Percentiles rank a stretch among this genome's conserved stretches.
Evolutionary conservation across 2,113 vertebrate genomes (phyloP).

Genomic region (Anolis sagrei): DNA sequence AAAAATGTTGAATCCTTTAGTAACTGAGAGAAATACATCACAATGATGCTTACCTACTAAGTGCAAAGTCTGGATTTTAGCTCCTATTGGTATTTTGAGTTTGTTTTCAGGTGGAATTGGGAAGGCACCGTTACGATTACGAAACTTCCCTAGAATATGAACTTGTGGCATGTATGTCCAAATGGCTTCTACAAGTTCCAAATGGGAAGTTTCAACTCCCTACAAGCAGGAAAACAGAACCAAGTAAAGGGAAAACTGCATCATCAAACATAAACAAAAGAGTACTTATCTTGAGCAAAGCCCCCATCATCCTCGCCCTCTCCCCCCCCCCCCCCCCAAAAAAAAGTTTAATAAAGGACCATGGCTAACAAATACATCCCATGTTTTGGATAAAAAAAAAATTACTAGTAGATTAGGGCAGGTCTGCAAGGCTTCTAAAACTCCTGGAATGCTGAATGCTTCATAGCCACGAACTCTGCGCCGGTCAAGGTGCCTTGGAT

Average conservation of each 20-base stretch:
- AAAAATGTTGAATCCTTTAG: conserved; percentile 33
- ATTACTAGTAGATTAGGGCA: conserved; percentile 96
- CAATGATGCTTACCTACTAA: conserved; percentile 88
- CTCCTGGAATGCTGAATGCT: conserved; percentile 97
- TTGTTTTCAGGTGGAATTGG: conserved; percentile 99
- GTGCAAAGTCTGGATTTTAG: conserved; percentile 98
- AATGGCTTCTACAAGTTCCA: conserved; percentile 97
- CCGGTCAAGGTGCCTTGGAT: conserved; percentile 94
- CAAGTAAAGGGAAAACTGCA: conserved; percentile 43
- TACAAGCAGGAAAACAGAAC: conserved; percentile 69
- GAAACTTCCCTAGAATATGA: conserved; percentile 97
- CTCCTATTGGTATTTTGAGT: conserved; percentile 95
- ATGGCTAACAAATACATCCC: conserved; percentile 21
- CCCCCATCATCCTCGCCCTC: background rate
- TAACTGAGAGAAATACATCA: conserved; percentile 42
- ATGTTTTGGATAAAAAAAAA: conserved; percentile 27
- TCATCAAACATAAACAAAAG: conserved; percentile 21
- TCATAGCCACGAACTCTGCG: conserved; percentile 94
- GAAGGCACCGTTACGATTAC: conserved; percentile 98
- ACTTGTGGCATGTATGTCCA: conserved; percentile 99
- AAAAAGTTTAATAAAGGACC: background rate
- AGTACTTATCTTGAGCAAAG: conserved; percentile 3
- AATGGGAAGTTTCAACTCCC: conserved; percentile 98
- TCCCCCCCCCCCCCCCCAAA: no score
- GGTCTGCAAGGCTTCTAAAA: conserved; percentile 94